Evolutionary conservation across 2,888 invertebrate species (phyloP), one percentile per base, ranked within the genome.

Genomic region (Rutpela maculata): DNA sequence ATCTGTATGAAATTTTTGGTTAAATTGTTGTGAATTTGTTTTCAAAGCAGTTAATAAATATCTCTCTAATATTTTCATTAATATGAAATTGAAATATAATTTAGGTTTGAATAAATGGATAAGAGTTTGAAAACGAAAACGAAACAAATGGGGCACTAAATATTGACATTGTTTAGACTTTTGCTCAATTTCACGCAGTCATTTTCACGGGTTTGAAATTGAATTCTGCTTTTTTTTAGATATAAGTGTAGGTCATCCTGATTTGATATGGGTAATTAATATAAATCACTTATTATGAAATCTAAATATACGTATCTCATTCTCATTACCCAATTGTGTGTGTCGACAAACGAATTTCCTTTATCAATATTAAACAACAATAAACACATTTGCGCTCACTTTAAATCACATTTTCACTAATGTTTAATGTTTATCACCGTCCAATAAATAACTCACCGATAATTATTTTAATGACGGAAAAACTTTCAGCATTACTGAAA

Each of bases 401-500:
- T 76, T 60, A 77, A 77, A 75, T 79, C 76, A 72, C 78, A 80
- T 80, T 77, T 74, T 73, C 76, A 79, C 81, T 75, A 76, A 70
- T 59, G 74, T 80, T 81, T 75, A 76, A 70, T 59, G 74, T 80
- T 81, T 76, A 76, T 76, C 62, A 62, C 75, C 76, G 77, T 76
- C 75, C 72, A 63, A 76, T 77, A 75, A 67, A 75, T 78, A 76
- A 75, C 35, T 75, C 76, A 73, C 74, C 78, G 75, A 78, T 80
- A 75, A 78, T 77, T 72, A 74, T 80, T 83, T 80, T 76, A 78
- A 77, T 74, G 81, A 76, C 74, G 76, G 66, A 78, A 80, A 83
- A 81, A 81, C 79, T 84, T 83, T 75, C 78, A 78, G 73, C 78
- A 63, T 78, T 73, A 70, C 80, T 74, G 78, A 79, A 78, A 79